Conservation (phyloP, 2,113 vertebrate species). For the Sturnira hondurensis region DNA sequence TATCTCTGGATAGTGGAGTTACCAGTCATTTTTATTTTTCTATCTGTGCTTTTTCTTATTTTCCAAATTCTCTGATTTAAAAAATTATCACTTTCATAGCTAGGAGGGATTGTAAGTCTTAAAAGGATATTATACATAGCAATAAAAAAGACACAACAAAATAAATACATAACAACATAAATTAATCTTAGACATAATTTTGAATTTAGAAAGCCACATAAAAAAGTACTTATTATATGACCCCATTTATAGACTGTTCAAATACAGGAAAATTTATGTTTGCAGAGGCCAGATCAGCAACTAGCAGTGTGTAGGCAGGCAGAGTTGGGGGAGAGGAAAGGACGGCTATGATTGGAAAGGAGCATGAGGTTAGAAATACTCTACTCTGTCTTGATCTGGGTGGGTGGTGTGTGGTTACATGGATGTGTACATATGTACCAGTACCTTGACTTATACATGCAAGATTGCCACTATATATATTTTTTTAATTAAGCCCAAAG, state of each 20-base stretch:
- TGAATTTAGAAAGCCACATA: constrained; percentile 13
- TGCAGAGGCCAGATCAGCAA: neutral
- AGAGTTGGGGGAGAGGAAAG: too few species aligned
- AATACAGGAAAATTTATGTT: neutral
- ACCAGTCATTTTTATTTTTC: neutral
- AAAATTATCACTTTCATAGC: constrained; percentile 9
- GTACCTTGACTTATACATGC: neutral
- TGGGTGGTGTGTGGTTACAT: neutral
- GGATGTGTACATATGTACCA: neutral
- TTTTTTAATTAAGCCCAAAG: neutral
- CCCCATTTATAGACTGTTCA: neutral
- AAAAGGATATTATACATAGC: neutral
- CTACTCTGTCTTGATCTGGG: neutral
- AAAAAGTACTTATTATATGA: neutral
- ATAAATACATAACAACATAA: neutral
- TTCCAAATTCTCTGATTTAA: constrained; percentile 22
- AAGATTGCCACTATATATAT: neutral
- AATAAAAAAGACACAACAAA: neutral
- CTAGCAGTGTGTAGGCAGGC: neutral
- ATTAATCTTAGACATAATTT: neutral
- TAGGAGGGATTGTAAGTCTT: neutral
- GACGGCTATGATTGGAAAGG: neutral
- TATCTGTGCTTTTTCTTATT: neutral
- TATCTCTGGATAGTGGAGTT: neutral
- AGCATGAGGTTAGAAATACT: neutral